A percentile compares a stretch with the other conserved stretches of the same genome.
These are phyloP conservation scores for Psittacus erithacus DNA, from an alignment of 2,113 vertebrate genomes.

Conservation along the genomic window DNA sequence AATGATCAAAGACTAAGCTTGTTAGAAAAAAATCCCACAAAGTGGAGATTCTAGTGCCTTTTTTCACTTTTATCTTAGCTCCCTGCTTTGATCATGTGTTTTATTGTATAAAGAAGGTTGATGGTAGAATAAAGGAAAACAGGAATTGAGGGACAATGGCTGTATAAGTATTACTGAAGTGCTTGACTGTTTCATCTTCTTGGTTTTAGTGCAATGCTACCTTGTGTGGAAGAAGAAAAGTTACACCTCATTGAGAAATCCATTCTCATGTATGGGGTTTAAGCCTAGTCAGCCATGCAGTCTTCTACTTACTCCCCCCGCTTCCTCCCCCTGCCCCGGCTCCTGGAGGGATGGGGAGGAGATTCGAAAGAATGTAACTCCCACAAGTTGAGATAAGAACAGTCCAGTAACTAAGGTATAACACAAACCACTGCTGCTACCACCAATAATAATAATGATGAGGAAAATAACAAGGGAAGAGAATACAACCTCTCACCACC, in stretches of 20 bases:
- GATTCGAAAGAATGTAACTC: no score
- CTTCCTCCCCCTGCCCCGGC: no score
- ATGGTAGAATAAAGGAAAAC: background rate
- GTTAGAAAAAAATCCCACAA: constrained; percentile 9
- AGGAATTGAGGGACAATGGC: background rate
- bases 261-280: background rate
- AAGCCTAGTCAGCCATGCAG: no score
- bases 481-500: no score
- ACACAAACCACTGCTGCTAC: no score
- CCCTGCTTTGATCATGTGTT: constrained; percentile 63
- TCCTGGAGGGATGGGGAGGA: no score
- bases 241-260: background rate
- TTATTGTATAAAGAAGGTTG: constrained; percentile 49
- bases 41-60: constrained; percentile 41
- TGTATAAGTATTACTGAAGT: background rate
- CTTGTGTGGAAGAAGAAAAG: background rate
- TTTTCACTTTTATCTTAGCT: constrained; percentile 49
- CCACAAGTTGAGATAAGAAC: no score
- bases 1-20: constrained; percentile 69
- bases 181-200: background rate
- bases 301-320: no score
- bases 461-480: no score
- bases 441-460: no score
- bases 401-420: no score
- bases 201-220: background rate